These are phyloP conservation scores for Holocentrus rufus DNA, from an alignment of 2,797 vertebrate species.

Conservation along the genomic window DNA sequence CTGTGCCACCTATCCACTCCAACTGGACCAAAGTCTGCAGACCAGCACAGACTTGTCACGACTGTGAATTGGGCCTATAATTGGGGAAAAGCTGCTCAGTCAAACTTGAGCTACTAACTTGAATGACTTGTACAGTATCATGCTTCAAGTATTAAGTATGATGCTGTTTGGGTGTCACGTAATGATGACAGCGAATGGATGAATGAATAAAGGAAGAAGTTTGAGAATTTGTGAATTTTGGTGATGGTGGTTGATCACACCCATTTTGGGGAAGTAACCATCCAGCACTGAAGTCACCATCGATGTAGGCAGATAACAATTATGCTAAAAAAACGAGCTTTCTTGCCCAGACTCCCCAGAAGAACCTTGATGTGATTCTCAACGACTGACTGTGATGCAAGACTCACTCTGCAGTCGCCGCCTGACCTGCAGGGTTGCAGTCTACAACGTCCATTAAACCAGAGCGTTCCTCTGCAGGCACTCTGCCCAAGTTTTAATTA, in stretches of 20 bases:
- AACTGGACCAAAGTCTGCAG: no score
- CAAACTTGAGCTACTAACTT: no score
- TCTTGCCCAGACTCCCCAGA: not conserved
- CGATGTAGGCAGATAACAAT: constrained; percentile 28
- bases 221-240: constrained; percentile 2
- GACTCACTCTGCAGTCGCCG: not conserved
- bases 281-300: constrained; percentile 1
- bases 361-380: not conserved
- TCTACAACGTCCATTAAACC: constrained; percentile 32
- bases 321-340: not conserved
- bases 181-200: not conserved
- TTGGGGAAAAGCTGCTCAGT: no score
- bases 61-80: no score
- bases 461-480: constrained; percentile 37
- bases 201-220: not conserved
- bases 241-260: not conserved
- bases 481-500: constrained; percentile 1
- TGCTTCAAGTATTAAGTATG: no score
- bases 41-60: no score
- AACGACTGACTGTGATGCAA: not conserved
- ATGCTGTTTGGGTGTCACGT: not conserved
- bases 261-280: not conserved
- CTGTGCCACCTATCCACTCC: no score
- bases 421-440: constrained; percentile 29
- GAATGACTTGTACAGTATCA: no score